phyloP scores from a whole-genome alignment of 2,113 vertebrate species.

The Rhegmatorhina hoffmannsi region DNA sequence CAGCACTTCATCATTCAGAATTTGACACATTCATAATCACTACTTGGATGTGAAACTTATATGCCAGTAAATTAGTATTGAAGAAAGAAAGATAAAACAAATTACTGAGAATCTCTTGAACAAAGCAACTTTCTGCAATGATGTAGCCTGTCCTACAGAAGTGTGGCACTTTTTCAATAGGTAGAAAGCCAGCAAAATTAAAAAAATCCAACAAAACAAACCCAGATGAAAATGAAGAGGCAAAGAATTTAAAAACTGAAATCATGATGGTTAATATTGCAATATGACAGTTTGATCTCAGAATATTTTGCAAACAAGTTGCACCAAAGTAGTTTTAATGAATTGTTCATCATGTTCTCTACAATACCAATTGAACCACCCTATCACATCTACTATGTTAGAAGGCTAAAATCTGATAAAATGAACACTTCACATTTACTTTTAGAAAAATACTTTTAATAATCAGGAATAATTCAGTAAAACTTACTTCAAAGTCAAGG shows the following conservation, averaged over 20 bases:
- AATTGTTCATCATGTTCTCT: neutral
- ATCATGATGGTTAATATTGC: slow-evolving; percentile 47
- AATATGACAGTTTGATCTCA: slow-evolving; percentile 17
- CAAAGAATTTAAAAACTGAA: slow-evolving; percentile 58
- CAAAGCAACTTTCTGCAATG: neutral
- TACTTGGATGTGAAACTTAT: neutral
- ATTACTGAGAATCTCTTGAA: neutral
- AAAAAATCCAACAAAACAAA: neutral
- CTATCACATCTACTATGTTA: neutral
- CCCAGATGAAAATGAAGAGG: slow-evolving; percentile 56
- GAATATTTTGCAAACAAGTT: slow-evolving; percentile 53
- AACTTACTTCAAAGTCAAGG: slow-evolving; percentile 99
- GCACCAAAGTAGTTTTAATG: slow-evolving; percentile 60
- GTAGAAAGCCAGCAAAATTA: neutral
- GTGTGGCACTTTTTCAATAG: neutral
- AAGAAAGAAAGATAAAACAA: neutral
- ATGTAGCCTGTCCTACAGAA: neutral
- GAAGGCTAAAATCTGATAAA: slow-evolving; percentile 7
- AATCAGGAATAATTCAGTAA: slow-evolving; percentile 64
- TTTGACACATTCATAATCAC: neutral
- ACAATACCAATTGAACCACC: neutral
- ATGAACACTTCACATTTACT: slow-evolving; percentile 19
- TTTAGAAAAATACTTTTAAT: slow-evolving; percentile 58
- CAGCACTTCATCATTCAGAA: neutral
- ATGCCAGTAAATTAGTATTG: neutral